Evolutionary conservation across 2,113 vertebrate species (phyloP), one percentile per base, ranked within the genome.

Genomic region (Lophochroa leadbeateri): DNA sequence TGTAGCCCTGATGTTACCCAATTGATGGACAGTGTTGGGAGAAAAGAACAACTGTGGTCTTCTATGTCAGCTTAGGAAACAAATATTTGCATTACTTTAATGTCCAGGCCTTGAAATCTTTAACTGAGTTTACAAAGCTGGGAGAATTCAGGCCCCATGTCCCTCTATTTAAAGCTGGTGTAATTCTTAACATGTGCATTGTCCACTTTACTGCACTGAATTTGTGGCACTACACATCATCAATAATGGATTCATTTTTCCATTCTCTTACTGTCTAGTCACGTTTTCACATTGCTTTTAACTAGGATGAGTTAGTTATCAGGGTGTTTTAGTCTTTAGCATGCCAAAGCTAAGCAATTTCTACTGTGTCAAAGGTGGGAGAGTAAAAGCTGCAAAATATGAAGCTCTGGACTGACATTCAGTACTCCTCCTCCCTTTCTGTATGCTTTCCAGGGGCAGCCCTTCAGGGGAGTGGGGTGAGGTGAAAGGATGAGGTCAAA

Each of bases 371-470:
- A 57, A 55, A 90, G 72, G 28, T 58, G 75, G 71, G 82, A 14
- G 14, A 46, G 44, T 60, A 55, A 21, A 88, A 80, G 58, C 16
- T 69, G 63, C 17, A 46, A 46, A 68, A 50, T 39, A 7, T 2
- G 3, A 35, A 5, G 7, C 79, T 92, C 12, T 72, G 57, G 70
- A 24, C 57, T 50, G 71, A 28, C 37, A 25, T 37, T 85, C 16
- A 28, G 1, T 28, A 10, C 69, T 74, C 12, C 7, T 50, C 3
- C 11, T 84, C 16, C 19, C 84, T 69, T 61, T 41, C 33, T 64
- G 0, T 68, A 0, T 13, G 24, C 16, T 17, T 49, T 17, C 7
- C 39, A 18, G 28, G 1, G 1, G 5, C 21, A 67, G 70, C 50
- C 37, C 25, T 37, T 8, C 28, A 11, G 58, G 24, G 39, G 60